These are phyloP conservation scores for Epizoanthus ramosus DNA, from an alignment of 92 coral and sea anemone species.

Conservation along the genomic window DNA sequence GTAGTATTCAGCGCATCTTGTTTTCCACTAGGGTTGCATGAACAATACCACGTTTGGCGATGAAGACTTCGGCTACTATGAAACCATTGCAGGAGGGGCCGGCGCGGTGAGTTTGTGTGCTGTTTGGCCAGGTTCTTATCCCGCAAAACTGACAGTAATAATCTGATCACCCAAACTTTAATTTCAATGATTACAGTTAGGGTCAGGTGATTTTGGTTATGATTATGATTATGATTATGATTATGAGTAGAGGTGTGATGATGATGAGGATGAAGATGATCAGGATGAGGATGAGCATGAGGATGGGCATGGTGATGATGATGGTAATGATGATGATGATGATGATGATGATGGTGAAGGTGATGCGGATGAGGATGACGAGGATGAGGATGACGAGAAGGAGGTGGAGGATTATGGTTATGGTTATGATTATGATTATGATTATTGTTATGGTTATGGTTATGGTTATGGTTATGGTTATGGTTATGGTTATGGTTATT, in stretches of 20 bases:
- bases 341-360: neutral
- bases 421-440: neutral
- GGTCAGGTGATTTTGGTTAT: no score
- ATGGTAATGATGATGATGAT: neutral
- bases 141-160: no score
- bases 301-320: neutral
- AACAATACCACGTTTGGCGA: slow-evolving; percentile 97
- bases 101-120: slow-evolving; percentile 91
- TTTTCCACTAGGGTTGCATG: slow-evolving; percentile 92
- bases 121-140: no score
- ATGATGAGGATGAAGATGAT: neutral
- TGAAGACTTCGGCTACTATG: slow-evolving; percentile 93
- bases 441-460: neutral
- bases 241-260: neutral
- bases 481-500: no score
- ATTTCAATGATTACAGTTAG: no score
- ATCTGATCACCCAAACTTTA: no score
- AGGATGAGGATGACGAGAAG: neutral
- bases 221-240: neutral
- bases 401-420: neutral
- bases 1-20: slow-evolving; percentile 32
- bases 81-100: slow-evolving; percentile 97
- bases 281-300: neutral
- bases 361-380: neutral
- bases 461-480: neutral